Evolutionary conservation across 2,797 vertebrate species (phyloP).

Genomic region (Sebastes itinus): DNA sequence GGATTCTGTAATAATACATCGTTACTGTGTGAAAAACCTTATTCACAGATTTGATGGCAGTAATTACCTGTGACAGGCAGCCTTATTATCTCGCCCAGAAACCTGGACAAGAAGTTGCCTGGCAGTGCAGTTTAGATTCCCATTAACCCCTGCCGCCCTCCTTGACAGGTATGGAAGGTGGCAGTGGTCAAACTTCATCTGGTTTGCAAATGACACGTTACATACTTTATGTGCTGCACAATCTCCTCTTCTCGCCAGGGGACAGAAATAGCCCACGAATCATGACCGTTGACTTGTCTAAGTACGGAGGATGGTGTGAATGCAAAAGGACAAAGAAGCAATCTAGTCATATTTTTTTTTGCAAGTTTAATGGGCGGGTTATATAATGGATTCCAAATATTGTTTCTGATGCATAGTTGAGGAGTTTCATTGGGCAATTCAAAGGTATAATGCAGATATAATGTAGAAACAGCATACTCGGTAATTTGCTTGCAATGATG

Average conservation of each 20-base stretch:
- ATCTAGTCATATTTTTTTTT: neutral
- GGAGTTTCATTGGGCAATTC: slow-evolving; percentile 9
- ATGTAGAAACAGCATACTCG: neutral
- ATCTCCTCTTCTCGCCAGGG: neutral
- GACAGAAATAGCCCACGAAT: slow-evolving; percentile 21
- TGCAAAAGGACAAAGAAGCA: neutral
- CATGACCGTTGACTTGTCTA: neutral
- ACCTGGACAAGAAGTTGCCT: slow-evolving; percentile 46
- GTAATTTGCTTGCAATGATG: slow-evolving; percentile 14
- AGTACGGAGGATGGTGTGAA: neutral
- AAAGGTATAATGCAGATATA: neutral
- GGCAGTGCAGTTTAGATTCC: slow-evolving; percentile 52
- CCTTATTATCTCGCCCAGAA: slow-evolving; percentile 54
- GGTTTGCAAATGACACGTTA: slow-evolving; percentile 31
- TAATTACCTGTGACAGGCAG: slow-evolving; percentile 59
- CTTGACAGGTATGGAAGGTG: slow-evolving; percentile 48
- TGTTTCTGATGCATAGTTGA: neutral
- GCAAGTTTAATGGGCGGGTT: neutral
- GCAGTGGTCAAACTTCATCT: slow-evolving; percentile 50
- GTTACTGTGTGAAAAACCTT: slow-evolving; percentile 20
- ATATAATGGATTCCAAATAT: neutral
- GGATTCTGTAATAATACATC: slow-evolving; percentile 23
- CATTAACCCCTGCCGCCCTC: slow-evolving; percentile 56
- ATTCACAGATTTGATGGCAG: slow-evolving; percentile 42
- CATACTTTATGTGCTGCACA: slow-evolving; percentile 7